A percentile compares a stretch with the other conserved stretches of the same genome.
These are phyloP conservation scores for Orussus abietinus DNA, from an alignment of 1,140 invertebrate species.

Conservation along the genomic window DNA sequence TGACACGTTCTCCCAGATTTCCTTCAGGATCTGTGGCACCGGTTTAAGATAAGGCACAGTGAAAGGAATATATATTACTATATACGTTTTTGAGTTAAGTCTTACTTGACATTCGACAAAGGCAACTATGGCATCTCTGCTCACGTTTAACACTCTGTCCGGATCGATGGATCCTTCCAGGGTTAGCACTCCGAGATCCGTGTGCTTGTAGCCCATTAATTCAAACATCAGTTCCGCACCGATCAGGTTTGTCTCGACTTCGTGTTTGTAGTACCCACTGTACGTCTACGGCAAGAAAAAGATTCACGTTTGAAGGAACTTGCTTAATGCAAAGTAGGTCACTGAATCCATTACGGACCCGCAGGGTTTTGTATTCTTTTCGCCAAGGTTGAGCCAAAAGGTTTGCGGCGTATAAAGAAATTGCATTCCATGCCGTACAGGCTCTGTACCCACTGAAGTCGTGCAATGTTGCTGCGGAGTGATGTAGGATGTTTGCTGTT, in stretches of 20 bases:
- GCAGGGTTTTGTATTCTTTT: constrained; percentile 75
- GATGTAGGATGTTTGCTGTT: constrained; percentile 69
- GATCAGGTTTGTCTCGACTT: constrained; percentile 73
- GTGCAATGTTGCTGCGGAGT: constrained; percentile 63
- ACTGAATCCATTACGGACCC: constrained; percentile 52
- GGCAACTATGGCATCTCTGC: constrained; percentile 80
- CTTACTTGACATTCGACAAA: constrained; percentile 82
- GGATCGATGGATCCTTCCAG: constrained; percentile 74
- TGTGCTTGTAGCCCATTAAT: constrained; percentile 75
- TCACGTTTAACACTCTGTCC: constrained; percentile 72
- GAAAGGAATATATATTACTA: constrained; percentile 3
- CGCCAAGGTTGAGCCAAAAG: constrained; percentile 82
- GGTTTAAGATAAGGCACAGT: constrained; percentile 6
- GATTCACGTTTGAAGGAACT: constrained; percentile 4
- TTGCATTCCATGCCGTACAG: constrained; percentile 74
- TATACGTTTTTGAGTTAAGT: constrained; percentile 5
- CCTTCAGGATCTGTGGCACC: constrained; percentile 57
- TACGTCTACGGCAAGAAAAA: constrained; percentile 63
- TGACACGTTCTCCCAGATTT: constrained; percentile 61
- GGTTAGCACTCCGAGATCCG: constrained; percentile 54
- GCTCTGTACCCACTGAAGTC: constrained; percentile 79
- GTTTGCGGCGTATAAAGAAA: constrained; percentile 82
- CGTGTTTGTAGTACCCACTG: constrained; percentile 81
- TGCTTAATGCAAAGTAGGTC: background rate
- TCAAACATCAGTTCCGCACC: constrained; percentile 72